Evolutionary conservation across 2,797 vertebrate species (phyloP).

Genomic region (Vespertilio murinus): DNA sequence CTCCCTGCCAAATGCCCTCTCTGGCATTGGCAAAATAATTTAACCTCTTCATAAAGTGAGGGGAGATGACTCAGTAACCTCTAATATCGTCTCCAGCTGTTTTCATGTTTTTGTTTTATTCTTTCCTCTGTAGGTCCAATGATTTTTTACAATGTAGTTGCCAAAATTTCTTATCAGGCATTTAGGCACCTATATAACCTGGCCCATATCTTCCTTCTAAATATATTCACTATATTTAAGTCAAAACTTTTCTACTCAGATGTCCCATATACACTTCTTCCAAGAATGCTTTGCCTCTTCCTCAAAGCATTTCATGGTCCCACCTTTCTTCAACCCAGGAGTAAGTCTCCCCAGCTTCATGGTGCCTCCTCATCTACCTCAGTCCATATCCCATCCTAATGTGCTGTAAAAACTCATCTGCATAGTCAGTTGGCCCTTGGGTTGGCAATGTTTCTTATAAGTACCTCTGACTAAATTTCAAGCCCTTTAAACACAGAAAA

Average conservation of each 20-base stretch:
- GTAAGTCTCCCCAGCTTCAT: not conserved
- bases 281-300: not conserved
- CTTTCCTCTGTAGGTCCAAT: not conserved
- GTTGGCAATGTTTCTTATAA: not conserved
- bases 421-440: too few relatives aligned
- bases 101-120: slow-evolving; percentile 34
- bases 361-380: not conserved
- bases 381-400: not conserved
- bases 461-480: not conserved
- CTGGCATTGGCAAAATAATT: not conserved
- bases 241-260: not conserved
- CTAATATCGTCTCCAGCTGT: not conserved
- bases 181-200: not conserved
- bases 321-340: not conserved
- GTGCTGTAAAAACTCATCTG: not conserved
- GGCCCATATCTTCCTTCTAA: not conserved
- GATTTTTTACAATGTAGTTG: not conserved
- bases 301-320: not conserved
- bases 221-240: not conserved
- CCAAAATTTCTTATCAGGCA: not conserved
- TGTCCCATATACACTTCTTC: not conserved
- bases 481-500: not conserved
- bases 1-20: not conserved
- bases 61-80: not conserved
- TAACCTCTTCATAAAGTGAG: slow-evolving; percentile 36